Evolutionary conservation across 2,113 vertebrate species (phyloP), one percentile per base, ranked within the genome.

Genomic region (Peucedramus taeniatus): DNA sequence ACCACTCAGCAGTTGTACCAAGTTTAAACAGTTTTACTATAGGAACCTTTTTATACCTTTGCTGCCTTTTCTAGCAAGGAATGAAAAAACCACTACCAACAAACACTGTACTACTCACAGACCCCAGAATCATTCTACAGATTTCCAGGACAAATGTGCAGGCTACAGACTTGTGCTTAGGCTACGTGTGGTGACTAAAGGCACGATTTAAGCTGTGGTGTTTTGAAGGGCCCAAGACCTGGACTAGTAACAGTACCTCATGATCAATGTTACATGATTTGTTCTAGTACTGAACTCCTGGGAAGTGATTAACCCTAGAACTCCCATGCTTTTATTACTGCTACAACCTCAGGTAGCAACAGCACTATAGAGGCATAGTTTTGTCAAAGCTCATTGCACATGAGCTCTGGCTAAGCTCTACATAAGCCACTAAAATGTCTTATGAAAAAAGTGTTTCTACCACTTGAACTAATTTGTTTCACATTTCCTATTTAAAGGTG

Each of bases 171-270:
- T 30, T 13, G 27, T 6, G 14, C 63, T 89, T 9, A 51, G n/a
- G 31, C 60, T 19, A 16, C 0, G 0, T 39, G 39, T 30, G 49
- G 31, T 39, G 57, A 69, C 20, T 35, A 8, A 30, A 70, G 35
- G 21, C n/a, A 39, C 9, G 10, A 79, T 28, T 59, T 51, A 53
- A 51, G 12, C 22, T 28, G 9, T 0, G 5, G 13, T 2, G 17
- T 53, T 83, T 27, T 5, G 1, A 75, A 71, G 39, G 0, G 0
- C 50, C 31, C 17, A 18, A 76, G 13, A 45, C 16, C 30, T 17
- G 11, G 33, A 44, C 22, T 33, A 64, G 23, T 47, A 70, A 45
- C 56, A 74, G 14, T 0, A 71, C 2, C 21, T n/a, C 23, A 22
- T 16, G 20, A 81, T 23, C 54, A 77, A 18, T 15, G 8, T 31